Percentiles rank a stretch among this genome's conserved stretches.
Evolutionary conservation across 2,888 invertebrate species (phyloP).

Genomic region (Belgica antarctica): DNA sequence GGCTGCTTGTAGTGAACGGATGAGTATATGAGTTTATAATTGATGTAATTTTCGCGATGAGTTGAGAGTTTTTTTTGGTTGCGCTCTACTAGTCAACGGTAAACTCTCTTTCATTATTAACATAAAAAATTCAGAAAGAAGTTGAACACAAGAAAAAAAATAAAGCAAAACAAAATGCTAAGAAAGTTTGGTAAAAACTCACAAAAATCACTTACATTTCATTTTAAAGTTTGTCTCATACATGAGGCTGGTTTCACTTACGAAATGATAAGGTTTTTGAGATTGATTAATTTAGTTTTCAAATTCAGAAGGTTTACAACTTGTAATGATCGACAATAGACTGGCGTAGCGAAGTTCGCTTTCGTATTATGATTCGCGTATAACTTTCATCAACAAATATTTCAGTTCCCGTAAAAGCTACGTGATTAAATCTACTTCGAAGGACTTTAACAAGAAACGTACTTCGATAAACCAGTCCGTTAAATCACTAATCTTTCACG

Average conservation of each 20-base stretch:
- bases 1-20: conserved; percentile 27
- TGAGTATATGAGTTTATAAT: conserved; percentile 42
- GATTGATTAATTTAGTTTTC: too few species aligned
- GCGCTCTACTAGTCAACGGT: conserved; percentile 43
- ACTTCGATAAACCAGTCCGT: too few species aligned
- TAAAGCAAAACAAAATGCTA: neutral
- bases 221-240: neutral
- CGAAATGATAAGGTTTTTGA: too few species aligned
- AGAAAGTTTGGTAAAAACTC: conserved; percentile 5
- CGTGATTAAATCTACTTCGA: too few species aligned
- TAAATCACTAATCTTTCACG: too few species aligned
- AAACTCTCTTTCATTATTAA: conserved; percentile 41
- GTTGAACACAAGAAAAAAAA: neutral
- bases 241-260: neutral
- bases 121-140: conserved; percentile 21
- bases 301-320: too few species aligned
- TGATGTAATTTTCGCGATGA: conserved; percentile 38
- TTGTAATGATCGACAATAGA: too few species aligned
- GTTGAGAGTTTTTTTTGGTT: conserved; percentile 16
- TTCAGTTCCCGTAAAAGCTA: too few species aligned
- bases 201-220: neutral
- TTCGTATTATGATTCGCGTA: too few species aligned
- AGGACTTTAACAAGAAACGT: too few species aligned
- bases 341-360: too few species aligned
- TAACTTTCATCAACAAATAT: too few species aligned